These are phyloP conservation scores for Tragopan temminckii DNA, from an alignment of 2,797 vertebrate species.

Conservation along the genomic window DNA sequence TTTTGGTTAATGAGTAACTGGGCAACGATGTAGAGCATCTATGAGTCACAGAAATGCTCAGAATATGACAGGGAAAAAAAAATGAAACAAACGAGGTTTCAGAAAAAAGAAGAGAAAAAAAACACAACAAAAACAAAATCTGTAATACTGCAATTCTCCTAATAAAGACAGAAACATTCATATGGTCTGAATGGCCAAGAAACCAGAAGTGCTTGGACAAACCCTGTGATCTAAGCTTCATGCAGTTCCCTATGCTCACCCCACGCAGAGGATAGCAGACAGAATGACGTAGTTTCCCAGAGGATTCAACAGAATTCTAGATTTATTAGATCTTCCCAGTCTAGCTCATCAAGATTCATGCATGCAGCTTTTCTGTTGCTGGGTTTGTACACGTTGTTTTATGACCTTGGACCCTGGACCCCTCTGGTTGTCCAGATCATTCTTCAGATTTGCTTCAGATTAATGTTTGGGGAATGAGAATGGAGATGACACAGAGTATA, in stretches of 20 bases:
- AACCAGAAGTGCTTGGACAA: background rate
- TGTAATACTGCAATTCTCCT: background rate
- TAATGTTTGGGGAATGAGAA: background rate
- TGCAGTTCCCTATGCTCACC: background rate
- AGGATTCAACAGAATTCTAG: background rate
- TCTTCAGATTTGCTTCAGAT: background rate
- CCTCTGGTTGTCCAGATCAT: background rate
- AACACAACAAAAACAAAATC: background rate
- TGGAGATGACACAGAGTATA: background rate
- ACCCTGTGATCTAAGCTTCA: background rate
- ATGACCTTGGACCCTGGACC: background rate
- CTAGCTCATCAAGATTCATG: background rate
- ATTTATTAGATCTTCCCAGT: background rate
- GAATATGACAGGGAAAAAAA: background rate
- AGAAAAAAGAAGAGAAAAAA: background rate
- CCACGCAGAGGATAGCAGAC: background rate
- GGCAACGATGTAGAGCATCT: background rate
- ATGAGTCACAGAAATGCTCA: conserved; percentile 20
- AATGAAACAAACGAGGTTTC: conserved; percentile 7
- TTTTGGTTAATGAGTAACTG: background rate
- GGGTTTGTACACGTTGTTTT: background rate
- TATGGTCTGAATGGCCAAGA: background rate
- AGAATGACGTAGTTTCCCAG: background rate
- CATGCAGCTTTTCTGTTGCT: background rate
- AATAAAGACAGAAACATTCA: background rate